Base-by-base conservation (phyloP, 2,888 invertebrate species). In the Cyrtodaria siliqua region DNA sequence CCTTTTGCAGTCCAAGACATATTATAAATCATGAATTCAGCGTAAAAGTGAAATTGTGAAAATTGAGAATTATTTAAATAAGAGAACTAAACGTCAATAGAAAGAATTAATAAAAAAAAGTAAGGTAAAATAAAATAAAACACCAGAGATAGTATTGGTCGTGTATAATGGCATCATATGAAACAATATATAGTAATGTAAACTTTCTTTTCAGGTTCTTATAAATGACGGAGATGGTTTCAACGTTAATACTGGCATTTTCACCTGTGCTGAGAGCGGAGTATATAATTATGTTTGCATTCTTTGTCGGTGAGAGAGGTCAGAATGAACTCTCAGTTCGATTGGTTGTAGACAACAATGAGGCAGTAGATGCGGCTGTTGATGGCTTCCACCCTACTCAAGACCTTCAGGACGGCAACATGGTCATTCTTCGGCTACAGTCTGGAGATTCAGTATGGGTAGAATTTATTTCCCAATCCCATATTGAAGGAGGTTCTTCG, bases 321-420 rank as follows among this genome's bases (percentile, higher is more conserved):
- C 27, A 44, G 0, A 4, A 24, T 27, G 20, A 9, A 14, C 20
- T 47, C 8, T 42, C 20, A 20, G 55, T 47, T 12, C 29, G 47
- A 20, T 47, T 64, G 9, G 27, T 47, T 9, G 44, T 64, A 9
- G 56, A 64, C 24, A 44, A 29, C 23, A 0, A 29, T 2, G 2
- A 20, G 6, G 14, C 20, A 14, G 53, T 64, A 47, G 16, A 44
- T 29, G 56, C 47, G 4, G 55, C 42, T 1, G 56, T 24, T 14
- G 64, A 64, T 0, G 27, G 55, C 9, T 29, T 16, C 16, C 64
- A 64, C 16, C 1, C 18, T 1, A 23, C 47, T 4, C 56, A 66
- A 44, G 66, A 66, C 23, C 44, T 66, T 14, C 66, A 66, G n/a
- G 66, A 56, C 2, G 66, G 56, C 14, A 66, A 66, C 18, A 56